Conservation (phyloP, 2,797 vertebrate genomes). For the Xenops minutus region DNA sequence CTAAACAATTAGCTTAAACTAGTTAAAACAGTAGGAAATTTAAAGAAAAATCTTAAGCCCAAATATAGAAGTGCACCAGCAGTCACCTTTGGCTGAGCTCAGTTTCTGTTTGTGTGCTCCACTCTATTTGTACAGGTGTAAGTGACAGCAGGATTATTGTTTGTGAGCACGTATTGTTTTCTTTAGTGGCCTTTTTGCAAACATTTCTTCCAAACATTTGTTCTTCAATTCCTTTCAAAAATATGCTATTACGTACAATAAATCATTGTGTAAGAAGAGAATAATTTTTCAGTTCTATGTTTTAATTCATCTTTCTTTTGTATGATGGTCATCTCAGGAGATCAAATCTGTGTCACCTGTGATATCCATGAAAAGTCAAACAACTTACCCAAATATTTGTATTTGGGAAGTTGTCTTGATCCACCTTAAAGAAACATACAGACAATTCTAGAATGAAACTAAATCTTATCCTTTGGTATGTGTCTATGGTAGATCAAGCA, state of each 20-base stretch:
- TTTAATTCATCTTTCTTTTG: background rate
- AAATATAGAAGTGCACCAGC: background rate
- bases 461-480: background rate
- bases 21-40: background rate
- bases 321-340: background rate
- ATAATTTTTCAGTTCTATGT: background rate
- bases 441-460: background rate
- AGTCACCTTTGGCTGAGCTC: background rate
- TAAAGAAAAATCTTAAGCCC: background rate
- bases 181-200: background rate
- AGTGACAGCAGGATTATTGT: background rate
- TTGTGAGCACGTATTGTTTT: background rate
- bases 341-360: background rate
- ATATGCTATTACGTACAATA: fast-evolving
- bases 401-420: background rate
- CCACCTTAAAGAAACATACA: background rate
- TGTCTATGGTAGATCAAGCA: background rate
- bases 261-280: background rate
- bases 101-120: background rate
- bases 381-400: background rate
- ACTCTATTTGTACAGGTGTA: background rate
- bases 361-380: background rate
- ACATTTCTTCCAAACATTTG: background rate
- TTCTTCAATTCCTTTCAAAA: background rate
- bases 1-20: background rate